Evolutionary conservation across 2,113 vertebrate genomes (phyloP), one percentile per base, ranked within the genome.

Genomic region (Mirounga angustirostris): DNA sequence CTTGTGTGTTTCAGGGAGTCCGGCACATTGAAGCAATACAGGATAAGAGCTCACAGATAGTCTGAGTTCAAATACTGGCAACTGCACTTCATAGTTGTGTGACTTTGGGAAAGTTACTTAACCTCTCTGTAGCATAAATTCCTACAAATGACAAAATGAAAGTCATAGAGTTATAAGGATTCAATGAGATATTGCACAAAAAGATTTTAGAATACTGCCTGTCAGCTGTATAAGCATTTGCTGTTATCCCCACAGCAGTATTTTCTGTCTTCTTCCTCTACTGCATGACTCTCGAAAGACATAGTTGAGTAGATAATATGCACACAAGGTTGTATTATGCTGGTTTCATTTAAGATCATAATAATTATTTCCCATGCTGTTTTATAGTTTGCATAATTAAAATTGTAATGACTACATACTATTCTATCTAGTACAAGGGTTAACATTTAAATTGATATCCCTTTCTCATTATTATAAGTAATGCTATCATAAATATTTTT

Each of bases 351-450:
- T 76, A 69, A 33, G 71, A 90, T 84, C 43, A 24, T 87, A 97
- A 86, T 54, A 92, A 88, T 69, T 84, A 40, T 58, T 81, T 92
- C 83, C 52, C 93, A 80, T 90, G 93, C n/a, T 92, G 56, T 74
- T 96, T 97, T 87, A 92, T 22, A 87, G 67, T 78, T 92, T 81
- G n/a, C 22, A 50, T 84, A 95, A 88, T 89, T 97, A 94, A 84
- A 83, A 94, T 65, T 54, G 81, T 74, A 90, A 84, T 78, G 91
- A 87, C 74, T 84, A 22, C 21, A 26, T 56, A 30, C 40, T 50
- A 16, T 46, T 88, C 73, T 74, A 36, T 69, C 28, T 50, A 40
- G 22, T 15, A 59, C 1, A 89, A 83, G 43, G 80, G 89, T 91
- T 90, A 95, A 40, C 26, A 30, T 81, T 87, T 33, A 87, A 94